These are phyloP conservation scores for Vandiemenella viatica DNA, from an alignment of 2,888 invertebrate genomes.

Conservation along the genomic window DNA sequence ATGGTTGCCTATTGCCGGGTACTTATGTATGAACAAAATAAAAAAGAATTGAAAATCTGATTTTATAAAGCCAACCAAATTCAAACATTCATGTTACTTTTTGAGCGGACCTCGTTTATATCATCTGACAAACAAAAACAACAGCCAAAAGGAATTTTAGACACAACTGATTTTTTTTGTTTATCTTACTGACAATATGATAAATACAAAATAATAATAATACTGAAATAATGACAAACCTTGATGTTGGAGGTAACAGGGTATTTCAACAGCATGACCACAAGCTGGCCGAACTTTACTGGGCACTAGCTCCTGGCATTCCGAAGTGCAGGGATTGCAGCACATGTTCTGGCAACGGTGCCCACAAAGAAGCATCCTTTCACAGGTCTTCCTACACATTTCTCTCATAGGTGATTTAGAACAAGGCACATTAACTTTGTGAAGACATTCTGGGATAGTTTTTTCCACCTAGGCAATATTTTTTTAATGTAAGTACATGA, in stretches of 20 bases:
- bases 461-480: constrained; percentile 29
- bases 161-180: too few species aligned
- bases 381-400: constrained; percentile 32
- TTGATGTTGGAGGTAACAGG: constrained; percentile 24
- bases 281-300: constrained; percentile 28
- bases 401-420: constrained; percentile 22
- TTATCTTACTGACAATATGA: too few species aligned
- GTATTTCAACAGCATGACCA: constrained; percentile 33
- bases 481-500: too few species aligned
- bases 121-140: too few species aligned
- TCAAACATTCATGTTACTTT: too few species aligned
- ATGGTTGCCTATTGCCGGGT: too few species aligned
- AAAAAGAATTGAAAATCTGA: too few species aligned
- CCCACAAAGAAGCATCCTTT: constrained; percentile 32
- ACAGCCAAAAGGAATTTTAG: too few species aligned
- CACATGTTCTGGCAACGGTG: constrained; percentile 35
- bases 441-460: constrained; percentile 30
- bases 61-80: too few species aligned
- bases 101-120: too few species aligned
- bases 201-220: too few species aligned
- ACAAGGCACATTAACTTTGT: constrained; percentile 31
- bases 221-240: background rate
- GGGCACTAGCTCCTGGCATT: constrained; percentile 26
- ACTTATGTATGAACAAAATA: too few species aligned
- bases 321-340: constrained; percentile 24